Evolutionary conservation across 2,888 invertebrate genomes (phyloP), one percentile per base, ranked within the genome.

Genomic region (Philopedon plagiatum): DNA sequence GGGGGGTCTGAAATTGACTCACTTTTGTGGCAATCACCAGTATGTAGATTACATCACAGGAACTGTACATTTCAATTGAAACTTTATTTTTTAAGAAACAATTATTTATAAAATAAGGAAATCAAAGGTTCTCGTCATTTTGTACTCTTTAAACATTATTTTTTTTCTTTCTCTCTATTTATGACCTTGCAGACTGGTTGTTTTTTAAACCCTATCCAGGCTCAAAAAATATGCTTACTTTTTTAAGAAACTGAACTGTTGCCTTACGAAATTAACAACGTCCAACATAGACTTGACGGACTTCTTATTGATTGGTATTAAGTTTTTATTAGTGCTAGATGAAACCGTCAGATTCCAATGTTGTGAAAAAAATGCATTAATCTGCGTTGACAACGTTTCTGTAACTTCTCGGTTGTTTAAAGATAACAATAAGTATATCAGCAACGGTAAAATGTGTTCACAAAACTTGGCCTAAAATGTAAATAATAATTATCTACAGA

Each of bases 221-320:
- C n/a, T n/a, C n/a, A n/a, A 34, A 9, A 32, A 13, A 29, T 51
- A 5, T n/a, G 29, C 60, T 37, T 44, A 69, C 66, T 66, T 65
- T 11, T 56, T 54, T 18, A 70, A 21, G 46, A 74, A 67, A 44
- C 65, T 85, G 75, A 85, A 88, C 77, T 90, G 90, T 56, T 90
- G 83, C 23, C 92, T 86, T 3, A 92, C 84, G 81, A 92, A 92
- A 81, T 93, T 90, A 0, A 94, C 89, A 5, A 94, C 87, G 73
- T 91, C 88, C 29, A 95, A 83, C 89, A 95, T 90, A 70, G 90
- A 89, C 73, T 89, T 88, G 1, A 94, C 88, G 0, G 92, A 90
- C 71, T 88, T 86, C 81, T 90, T 90, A 77, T 87, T 85, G 13
- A 82, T 74, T 39, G 80, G 80, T 19, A 83, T 78, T 7, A 76